A percentile compares a stretch with the other conserved stretches of the same genome.
Conservation (phyloP, 2,113 vertebrate genomes). For the Chamaea fasciata region DNA sequence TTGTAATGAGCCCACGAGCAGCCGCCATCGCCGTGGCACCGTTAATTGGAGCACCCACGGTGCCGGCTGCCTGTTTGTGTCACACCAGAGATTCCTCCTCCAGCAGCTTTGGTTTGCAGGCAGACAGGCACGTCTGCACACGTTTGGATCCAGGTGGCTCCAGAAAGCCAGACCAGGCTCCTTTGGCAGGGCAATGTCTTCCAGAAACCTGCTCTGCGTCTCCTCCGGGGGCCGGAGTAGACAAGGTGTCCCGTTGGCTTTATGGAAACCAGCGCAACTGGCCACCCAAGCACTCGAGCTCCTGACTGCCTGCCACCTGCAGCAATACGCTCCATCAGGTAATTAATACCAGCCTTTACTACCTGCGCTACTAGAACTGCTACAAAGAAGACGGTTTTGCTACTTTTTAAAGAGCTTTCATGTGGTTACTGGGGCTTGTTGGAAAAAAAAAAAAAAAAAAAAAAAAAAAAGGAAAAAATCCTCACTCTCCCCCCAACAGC, state of each 20-base stretch:
- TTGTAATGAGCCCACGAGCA: slow-evolving; percentile 47
- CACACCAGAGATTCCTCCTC: neutral
- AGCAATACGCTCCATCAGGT: slow-evolving; percentile 17
- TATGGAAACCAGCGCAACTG: neutral
- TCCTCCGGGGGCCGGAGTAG: neutral
- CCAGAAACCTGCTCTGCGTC: neutral
- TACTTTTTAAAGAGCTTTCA: slow-evolving; percentile 38
- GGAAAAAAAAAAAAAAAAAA: neutral
- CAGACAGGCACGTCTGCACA: accelerated
- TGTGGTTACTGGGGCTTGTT: slow-evolving; percentile 2
- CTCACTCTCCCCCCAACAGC: neutral
- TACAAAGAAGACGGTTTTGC: neutral
- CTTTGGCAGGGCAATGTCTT: neutral
- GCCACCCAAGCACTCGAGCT: slow-evolving; percentile 21
- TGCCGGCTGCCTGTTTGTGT: slow-evolving; percentile 24
- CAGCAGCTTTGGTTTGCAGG: neutral
- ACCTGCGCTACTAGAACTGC: neutral
- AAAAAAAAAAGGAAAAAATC: neutral
- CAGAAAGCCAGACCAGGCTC: neutral
- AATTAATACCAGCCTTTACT: slow-evolving; percentile 50
- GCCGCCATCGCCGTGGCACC: neutral
- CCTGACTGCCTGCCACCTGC: slow-evolving; percentile 42
- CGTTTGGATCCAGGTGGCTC: slow-evolving; percentile 6
- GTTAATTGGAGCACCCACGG: slow-evolving; percentile 64
- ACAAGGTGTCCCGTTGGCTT: neutral